A percentile compares a stretch with the other conserved stretches of the same genome.
Evolutionary conservation across 2,888 invertebrate species (phyloP).

Genomic region (Clistopyga incitator): DNA sequence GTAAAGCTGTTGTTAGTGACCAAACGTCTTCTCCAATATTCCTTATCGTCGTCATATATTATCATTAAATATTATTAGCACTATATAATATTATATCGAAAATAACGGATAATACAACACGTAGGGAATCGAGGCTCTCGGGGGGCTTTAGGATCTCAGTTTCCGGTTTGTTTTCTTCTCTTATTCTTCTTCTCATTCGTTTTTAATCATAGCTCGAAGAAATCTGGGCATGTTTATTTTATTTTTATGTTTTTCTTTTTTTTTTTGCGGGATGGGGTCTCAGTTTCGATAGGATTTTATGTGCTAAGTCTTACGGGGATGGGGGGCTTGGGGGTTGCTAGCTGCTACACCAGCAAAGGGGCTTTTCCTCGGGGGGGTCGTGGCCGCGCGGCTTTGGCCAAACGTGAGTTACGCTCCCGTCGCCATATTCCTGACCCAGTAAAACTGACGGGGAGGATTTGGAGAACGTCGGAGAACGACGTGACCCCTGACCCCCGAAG

Average conservation of each 20-base stretch:
- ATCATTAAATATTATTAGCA: constrained; percentile 84
- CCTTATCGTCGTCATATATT: constrained; percentile 84
- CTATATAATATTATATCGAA: constrained; percentile 84
- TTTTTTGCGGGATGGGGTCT: constrained; percentile 11
- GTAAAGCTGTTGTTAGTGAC: constrained; percentile 74
- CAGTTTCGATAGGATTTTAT: constrained; percentile 45
- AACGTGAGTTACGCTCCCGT: constrained; percentile 4
- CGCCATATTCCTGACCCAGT: constrained; percentile 6
- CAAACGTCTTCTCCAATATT: constrained; percentile 83
- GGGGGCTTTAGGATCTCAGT: constrained; percentile 49
- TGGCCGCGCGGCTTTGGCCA: constrained; percentile 34
- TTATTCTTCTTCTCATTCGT: neutral
- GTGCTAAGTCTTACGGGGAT: constrained; percentile 46
- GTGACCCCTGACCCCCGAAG: constrained; percentile 44
- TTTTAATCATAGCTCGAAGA: constrained; percentile 61
- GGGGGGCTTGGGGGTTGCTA: constrained; percentile 72
- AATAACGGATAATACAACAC: constrained; percentile 85
- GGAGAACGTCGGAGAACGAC: constrained; percentile 2
- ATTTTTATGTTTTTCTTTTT: constrained; percentile 11
- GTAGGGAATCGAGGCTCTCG: constrained; percentile 81
- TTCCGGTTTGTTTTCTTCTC: constrained; percentile 16
- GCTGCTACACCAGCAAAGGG: constrained; percentile 73
- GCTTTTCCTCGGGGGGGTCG: constrained; percentile 27
- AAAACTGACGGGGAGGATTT: constrained; percentile 34
- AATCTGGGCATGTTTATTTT: constrained; percentile 38